Evolutionary conservation across 64 coral and sea anemone species (phyloP), one percentile per base, ranked within the genome.

Genomic region (Porites lutea): DNA sequence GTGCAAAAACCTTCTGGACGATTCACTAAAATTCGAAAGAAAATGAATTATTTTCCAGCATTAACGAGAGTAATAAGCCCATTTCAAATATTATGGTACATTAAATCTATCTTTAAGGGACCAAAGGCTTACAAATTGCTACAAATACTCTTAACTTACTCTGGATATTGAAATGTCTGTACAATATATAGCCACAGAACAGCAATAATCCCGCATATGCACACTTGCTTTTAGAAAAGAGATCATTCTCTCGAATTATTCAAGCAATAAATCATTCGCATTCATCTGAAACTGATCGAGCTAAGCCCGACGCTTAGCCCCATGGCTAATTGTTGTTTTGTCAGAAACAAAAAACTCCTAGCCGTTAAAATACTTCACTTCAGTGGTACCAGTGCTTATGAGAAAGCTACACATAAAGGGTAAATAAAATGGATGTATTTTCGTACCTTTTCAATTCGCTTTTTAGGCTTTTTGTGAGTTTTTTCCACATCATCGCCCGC

Each of bases 401-500:
- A 65, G 23, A n/a, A 51, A 67, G 63, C 45, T 19, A 84, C 46
- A 67, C 63, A 67, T 46, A 51, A 68, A 51, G 48, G 58, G n/a
- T 45, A 84, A 53, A 84, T 16, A 69, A 48, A 84, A 68, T n/a
- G 19, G 18, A 48, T 20, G 7, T 0, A 16, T 68, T 23, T 84
- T 48, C 52, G 78, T 52, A 84, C 81, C 81, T 84, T 84, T 68
- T 15, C 19, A 69, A 44, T 8, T 10, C 59, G 62, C 63, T 84
- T 84, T 84, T 84, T 67, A 16, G 37, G 62, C 63, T 84, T 84
- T 84, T 84, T 67, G 44, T 48, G 46, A 64, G 61, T 68, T 52
- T 68, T 68, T 51, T 52, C 37, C 63, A 23, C 62, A 84, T 84
- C 81, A 84, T 82, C 79, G 13, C 81, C 62, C 8, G 81, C 81